Percentiles rank a stretch among this genome's conserved stretches.
phyloP scores from a whole-genome alignment of 2,113 vertebrate genomes.

The Cettia cetti region DNA sequence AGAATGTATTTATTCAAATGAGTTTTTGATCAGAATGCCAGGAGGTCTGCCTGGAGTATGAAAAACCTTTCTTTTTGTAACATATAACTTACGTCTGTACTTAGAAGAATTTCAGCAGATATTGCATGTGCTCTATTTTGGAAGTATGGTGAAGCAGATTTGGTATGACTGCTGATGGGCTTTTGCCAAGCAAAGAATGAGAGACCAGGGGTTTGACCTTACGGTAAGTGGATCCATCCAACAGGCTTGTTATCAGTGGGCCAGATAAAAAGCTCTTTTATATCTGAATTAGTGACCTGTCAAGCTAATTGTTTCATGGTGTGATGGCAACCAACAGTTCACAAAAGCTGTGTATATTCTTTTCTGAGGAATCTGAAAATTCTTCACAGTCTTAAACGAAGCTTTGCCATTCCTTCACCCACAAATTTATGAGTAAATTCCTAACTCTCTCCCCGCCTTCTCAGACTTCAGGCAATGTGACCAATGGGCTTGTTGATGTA shows the following conservation, averaged over 20 bases:
- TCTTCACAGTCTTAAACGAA: background rate
- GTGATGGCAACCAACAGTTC: background rate
- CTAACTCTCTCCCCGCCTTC: background rate
- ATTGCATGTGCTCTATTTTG: background rate
- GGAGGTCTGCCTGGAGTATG: background rate
- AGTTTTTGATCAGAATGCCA: background rate
- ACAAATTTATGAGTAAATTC: background rate
- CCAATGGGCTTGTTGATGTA: background rate
- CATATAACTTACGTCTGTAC: background rate
- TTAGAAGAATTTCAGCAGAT: background rate
- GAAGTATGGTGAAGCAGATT: background rate
- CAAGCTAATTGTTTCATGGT: constrained; percentile 6
- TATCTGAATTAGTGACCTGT: constrained; percentile 24
- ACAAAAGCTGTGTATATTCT: background rate
- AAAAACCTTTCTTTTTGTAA: background rate
- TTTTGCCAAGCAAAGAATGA: background rate
- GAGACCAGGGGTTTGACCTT: background rate
- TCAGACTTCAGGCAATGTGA: background rate
- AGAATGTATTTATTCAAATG: constrained; percentile 36
- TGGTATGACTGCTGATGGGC: background rate
- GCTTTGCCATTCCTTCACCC: background rate
- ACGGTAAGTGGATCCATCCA: background rate
- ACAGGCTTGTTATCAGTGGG: background rate
- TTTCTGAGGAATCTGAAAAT: background rate
- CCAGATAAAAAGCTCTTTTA: background rate